Evolutionary conservation across 2,113 vertebrate species (phyloP), one percentile per base, ranked within the genome.

Genomic region (Bufo bufo): DNA sequence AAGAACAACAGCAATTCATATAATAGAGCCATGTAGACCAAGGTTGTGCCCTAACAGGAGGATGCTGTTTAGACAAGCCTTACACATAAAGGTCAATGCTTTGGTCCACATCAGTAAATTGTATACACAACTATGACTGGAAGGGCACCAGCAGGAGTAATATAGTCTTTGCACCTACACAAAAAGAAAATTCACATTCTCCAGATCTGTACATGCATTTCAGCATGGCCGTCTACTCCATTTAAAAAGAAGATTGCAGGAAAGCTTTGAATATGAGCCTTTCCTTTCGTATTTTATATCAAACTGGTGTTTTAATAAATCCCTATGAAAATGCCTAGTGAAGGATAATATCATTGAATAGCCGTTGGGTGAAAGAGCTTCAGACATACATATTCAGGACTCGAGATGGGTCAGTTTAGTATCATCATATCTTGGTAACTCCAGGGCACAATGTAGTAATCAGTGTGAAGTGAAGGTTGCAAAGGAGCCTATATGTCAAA

Each of bases 81-180:
- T 33, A 69, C 47, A 83, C 4, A 66, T 47, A 83, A 83, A 66
- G 81, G 81, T 66, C 47, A 66, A 83, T 47, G 11, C 65, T 52
- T 71, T 81, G 45, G 56, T 81, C 54, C 3, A 7, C 4, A 61
- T 19, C 45, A 59, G 78, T 43, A 61, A 43, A 61, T 13, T 59
- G 23, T 61, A 45, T 45, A 81, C 77, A 58, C 77, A 80, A 43
- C 23, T 80, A 43, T 80, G 54, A 82, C 6, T 84, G 19, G 49
- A 43, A 52, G n/a, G 82, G 49, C 17, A 66, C 33, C 49, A 52
- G 81, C 65, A 84, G 47, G 47, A 75, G 6, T n/a, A 14, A 54
- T 71, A 11, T 54, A 59, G 43, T 16, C n/a, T 17, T 0, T 33
- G 20, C 13, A 84, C 12, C 0, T 1, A 54, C 49, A 23, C n/a